These are phyloP conservation scores for Dioctria rufipes DNA, from an alignment of 2,888 invertebrate genomes.

Conservation along the genomic window DNA sequence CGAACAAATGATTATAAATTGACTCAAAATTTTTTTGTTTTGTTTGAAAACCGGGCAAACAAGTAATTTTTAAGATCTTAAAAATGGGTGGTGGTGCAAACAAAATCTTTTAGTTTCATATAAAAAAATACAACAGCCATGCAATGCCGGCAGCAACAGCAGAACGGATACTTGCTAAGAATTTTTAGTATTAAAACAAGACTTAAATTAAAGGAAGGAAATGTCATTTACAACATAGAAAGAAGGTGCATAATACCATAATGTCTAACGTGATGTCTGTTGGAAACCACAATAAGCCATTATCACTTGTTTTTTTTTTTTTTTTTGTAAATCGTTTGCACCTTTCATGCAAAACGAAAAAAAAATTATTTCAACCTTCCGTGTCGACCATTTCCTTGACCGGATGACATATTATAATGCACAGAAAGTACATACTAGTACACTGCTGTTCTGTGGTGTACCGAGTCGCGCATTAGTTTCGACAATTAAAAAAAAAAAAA, in stretches of 20 bases:
- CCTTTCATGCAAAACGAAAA: constrained; percentile 9
- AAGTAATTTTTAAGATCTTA: not conserved
- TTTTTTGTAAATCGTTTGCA: not conserved
- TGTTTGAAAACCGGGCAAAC: not conserved
- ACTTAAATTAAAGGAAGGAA: not conserved
- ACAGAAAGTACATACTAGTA: not conserved
- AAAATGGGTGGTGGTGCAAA: not conserved
- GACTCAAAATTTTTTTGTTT: no score
- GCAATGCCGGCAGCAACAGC: not conserved
- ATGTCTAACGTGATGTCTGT: no score
- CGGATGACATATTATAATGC: constrained; percentile 17
- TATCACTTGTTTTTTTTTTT: no score
- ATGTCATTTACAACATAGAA: not conserved
- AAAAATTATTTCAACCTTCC: constrained; percentile 8
- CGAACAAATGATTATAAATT: not conserved
- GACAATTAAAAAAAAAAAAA: constrained; percentile 13
- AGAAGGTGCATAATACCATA: no score
- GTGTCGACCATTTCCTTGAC: constrained; percentile 31
- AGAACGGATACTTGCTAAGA: constrained; percentile 4
- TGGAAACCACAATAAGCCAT: no score
- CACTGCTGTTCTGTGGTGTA: no score
- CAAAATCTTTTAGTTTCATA: not conserved
- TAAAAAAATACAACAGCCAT: no score
- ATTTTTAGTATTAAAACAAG: constrained; percentile 1
- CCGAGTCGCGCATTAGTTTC: not conserved